Conservation (phyloP, 2,113 vertebrate genomes). For the Ictalurus punctatus region DNA sequence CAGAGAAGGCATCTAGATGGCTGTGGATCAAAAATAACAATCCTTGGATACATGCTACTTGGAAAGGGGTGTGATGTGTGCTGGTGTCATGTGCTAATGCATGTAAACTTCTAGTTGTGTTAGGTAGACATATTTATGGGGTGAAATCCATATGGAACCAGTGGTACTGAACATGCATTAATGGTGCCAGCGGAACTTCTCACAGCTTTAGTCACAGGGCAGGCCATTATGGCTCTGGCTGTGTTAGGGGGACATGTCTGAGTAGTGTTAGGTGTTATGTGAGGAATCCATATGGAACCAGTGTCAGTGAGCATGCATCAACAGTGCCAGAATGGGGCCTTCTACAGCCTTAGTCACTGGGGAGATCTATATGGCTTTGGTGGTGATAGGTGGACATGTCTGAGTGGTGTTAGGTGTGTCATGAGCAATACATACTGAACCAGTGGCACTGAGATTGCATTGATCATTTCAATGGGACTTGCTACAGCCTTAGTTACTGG, state of each 20-base stretch:
- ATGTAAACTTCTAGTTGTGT: not conserved
- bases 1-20: not conserved
- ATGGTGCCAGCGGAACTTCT: not conserved
- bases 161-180: too few relatives aligned
- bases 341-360: too few relatives aligned
- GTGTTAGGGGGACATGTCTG: too few relatives aligned
- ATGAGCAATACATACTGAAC: too few relatives aligned
- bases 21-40: not conserved
- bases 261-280: too few relatives aligned
- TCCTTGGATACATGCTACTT: not conserved
- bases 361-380: too few relatives aligned
- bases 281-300: too few relatives aligned
- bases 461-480: not conserved
- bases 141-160: not conserved
- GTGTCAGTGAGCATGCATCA: too few relatives aligned
- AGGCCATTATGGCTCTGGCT: too few relatives aligned
- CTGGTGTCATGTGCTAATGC: not conserved
- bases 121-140: not conserved
- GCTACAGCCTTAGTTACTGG: not conserved
- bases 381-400: too few relatives aligned
- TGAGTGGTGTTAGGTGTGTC: too few relatives aligned
- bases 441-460: not conserved
- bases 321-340: too few relatives aligned
- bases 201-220: not conserved
- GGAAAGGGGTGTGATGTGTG: not conserved